Percentiles rank a stretch among this genome's conserved stretches.
phyloP scores from a whole-genome alignment of 2,888 invertebrate species.

The Ferrisia virgata region DNA sequence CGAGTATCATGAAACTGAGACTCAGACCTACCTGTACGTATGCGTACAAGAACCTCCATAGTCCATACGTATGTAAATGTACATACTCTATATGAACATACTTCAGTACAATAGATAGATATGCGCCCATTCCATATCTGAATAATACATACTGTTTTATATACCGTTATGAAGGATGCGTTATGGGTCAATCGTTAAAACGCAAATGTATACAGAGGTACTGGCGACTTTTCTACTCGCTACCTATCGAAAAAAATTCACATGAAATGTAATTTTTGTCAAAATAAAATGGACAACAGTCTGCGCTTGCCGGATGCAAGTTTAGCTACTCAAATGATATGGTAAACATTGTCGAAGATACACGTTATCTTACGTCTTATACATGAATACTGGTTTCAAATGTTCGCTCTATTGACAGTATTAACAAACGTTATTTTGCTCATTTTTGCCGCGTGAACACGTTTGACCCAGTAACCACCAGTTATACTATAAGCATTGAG shows the following conservation, averaged over 20 bases:
- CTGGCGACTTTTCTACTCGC: background rate
- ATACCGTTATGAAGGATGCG: background rate
- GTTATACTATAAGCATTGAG: background rate
- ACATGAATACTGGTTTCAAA: background rate
- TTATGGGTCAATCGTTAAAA: background rate
- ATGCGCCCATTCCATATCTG: background rate
- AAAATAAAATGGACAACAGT: background rate
- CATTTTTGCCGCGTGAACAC: constrained; percentile 2
- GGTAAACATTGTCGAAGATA: background rate
- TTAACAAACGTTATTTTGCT: background rate
- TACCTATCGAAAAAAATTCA: background rate
- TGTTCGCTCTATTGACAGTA: background rate
- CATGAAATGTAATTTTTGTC: background rate
- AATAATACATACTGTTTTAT: background rate
- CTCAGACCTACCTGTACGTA: too few species aligned
- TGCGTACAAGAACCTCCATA: background rate
- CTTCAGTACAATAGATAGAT: constrained; percentile 3
- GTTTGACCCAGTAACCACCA: constrained; percentile 41
- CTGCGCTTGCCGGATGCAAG: background rate
- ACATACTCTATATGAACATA: background rate
- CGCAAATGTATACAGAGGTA: background rate
- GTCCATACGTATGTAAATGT: background rate
- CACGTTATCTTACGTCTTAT: background rate
- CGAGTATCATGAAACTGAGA: too few species aligned
- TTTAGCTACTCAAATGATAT: background rate